Conservation (phyloP, 2,113 vertebrate species). For the Cyanoramphus novaezelandiae region DNA sequence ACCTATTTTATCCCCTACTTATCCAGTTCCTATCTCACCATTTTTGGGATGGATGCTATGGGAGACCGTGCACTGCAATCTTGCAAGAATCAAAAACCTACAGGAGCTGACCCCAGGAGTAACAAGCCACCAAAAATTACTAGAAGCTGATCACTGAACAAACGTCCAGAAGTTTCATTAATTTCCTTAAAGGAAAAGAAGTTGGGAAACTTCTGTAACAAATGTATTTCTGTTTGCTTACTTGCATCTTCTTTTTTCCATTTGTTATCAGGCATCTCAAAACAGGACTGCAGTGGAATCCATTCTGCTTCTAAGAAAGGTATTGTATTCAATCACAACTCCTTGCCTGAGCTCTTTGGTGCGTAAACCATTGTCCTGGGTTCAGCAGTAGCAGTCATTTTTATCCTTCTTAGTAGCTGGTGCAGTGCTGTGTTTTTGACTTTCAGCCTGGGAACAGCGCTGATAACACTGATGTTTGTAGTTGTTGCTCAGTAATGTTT, state of each 20-base stretch:
- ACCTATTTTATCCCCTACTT: not conserved
- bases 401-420: no score
- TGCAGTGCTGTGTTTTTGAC: no score
- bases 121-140: not conserved
- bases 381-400: no score
- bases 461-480: no score
- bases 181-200: not conserved
- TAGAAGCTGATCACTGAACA: not conserved
- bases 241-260: not conserved
- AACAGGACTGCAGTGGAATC: not conserved
- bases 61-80: not conserved
- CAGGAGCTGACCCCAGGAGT: not conserved
- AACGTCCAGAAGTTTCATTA: not conserved
- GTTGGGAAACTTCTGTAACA: not conserved
- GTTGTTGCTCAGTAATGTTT: no score
- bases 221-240: not conserved
- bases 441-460: no score
- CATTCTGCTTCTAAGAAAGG: not conserved
- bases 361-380: not conserved
- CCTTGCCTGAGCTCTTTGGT: not conserved
- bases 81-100: not conserved
- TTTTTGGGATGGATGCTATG: not conserved
- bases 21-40: not conserved
- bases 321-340: not conserved
- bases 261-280: not conserved